Conservation (phyloP, 2,113 vertebrate genomes). For the Craseonycteris thonglongyai region DNA sequence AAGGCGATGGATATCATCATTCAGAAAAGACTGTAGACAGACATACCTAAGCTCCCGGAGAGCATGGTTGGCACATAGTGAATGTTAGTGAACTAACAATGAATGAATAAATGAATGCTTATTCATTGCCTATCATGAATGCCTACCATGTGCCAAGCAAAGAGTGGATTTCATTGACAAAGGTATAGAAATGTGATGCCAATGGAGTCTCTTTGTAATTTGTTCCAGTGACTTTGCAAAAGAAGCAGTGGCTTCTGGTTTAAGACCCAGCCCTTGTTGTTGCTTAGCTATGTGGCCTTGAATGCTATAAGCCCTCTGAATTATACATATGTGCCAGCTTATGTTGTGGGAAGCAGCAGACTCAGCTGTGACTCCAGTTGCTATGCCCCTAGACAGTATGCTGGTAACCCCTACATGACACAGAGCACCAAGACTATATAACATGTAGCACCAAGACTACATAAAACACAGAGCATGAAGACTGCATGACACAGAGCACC, state of each 20-base stretch:
- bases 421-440: background rate
- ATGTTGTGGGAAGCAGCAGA: background rate
- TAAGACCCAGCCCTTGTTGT: background rate
- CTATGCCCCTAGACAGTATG: background rate
- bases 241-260: background rate
- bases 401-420: background rate
- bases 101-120: background rate
- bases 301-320: background rate
- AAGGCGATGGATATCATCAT: background rate
- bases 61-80: too few relatives aligned
- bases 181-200: background rate
- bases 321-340: background rate
- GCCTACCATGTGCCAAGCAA: background rate
- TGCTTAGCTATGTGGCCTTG: background rate
- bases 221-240: background rate
- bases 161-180: background rate
- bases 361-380: background rate
- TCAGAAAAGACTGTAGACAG: background rate
- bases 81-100: background rate
- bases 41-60: background rate
- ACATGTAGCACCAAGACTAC: too few relatives aligned
- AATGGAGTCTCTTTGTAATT: background rate
- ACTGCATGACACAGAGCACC: too few relatives aligned
- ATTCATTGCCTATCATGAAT: background rate
- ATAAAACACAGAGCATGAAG: too few relatives aligned